A percentile compares a stretch with the other conserved stretches of the same genome.
Evolutionary conservation across 2,113 vertebrate genomes (phyloP).

Genomic region (Rhinoptilus africanus): DNA sequence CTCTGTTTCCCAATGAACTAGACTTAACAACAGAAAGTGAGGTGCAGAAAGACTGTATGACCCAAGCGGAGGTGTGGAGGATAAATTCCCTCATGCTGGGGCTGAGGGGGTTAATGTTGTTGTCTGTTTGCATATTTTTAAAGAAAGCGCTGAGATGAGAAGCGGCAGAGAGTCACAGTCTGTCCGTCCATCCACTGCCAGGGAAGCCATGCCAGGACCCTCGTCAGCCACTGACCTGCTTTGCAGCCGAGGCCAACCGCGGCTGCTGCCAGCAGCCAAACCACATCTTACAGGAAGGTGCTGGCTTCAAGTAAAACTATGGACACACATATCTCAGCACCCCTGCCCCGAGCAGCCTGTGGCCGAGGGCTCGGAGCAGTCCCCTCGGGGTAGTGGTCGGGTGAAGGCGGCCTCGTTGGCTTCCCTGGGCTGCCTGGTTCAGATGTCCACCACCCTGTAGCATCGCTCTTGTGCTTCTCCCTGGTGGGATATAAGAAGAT

Average conservation of each 20-base stretch:
- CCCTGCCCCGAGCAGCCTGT: background rate
- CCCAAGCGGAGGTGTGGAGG: rapidly evolving
- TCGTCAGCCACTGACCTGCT: background rate
- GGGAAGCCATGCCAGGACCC: background rate
- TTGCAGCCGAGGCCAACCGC: background rate
- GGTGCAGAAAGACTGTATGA: background rate
- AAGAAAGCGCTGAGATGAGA: background rate
- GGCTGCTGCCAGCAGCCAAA: background rate
- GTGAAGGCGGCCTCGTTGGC: rapidly evolving
- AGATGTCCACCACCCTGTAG: rapidly evolving
- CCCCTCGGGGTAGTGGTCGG: background rate
- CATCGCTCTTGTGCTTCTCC: background rate
- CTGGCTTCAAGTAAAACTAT: background rate
- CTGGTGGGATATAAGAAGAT: background rate
- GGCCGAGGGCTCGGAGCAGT: rapidly evolving
- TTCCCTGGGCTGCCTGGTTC: background rate
- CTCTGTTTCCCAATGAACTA: background rate
- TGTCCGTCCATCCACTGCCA: background rate
- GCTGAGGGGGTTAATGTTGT: background rate
- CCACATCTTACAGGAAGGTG: background rate
- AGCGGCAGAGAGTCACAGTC: background rate
- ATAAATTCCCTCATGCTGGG: background rate
- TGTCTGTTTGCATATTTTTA: background rate
- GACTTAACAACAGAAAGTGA: background rate
- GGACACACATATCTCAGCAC: background rate